Evolutionary conservation across 2,113 vertebrate species (phyloP).

Genomic region (Ictalurus furcatus): DNA sequence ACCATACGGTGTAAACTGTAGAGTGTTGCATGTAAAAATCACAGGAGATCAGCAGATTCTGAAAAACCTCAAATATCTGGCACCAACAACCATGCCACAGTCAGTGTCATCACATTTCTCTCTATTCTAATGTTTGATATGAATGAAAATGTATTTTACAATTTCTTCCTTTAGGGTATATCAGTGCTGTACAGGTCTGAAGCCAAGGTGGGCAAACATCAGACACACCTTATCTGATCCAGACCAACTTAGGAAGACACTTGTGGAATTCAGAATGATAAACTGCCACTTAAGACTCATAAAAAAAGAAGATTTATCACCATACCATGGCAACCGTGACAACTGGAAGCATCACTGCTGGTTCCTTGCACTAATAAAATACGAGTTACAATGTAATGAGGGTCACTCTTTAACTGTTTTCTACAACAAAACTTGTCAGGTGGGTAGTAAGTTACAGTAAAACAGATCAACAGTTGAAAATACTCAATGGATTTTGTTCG

Average conservation of each 20-base stretch:
- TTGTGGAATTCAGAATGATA: constrained; percentile 68
- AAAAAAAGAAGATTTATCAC: constrained; percentile 57
- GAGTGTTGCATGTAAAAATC: neutral
- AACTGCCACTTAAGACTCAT: constrained; percentile 68
- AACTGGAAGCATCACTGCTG: constrained; percentile 55
- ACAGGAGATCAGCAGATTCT: neutral
- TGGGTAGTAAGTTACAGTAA: constrained; percentile 3
- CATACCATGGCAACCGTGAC: constrained; percentile 47
- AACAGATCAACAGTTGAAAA: constrained; percentile 25
- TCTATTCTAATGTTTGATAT: neutral
- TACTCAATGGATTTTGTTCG: neutral
- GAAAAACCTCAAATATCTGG: neutral
- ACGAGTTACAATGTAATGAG: constrained; percentile 12
- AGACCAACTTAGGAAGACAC: constrained; percentile 72
- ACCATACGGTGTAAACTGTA: neutral
- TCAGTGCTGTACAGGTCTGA: constrained; percentile 27
- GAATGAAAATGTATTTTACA: neutral
- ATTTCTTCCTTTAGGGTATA: constrained; percentile 18
- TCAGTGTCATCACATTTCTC: neutral
- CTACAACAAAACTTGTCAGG: constrained; percentile 1
- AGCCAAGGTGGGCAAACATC: constrained; percentile 27
- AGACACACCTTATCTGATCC: constrained; percentile 69
- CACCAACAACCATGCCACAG: neutral
- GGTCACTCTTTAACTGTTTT: constrained; percentile 1
- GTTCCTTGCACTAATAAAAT: constrained; percentile 32